phyloP scores from a whole-genome alignment of 2,888 invertebrate species.

The Drosophila mulleri region DNA sequence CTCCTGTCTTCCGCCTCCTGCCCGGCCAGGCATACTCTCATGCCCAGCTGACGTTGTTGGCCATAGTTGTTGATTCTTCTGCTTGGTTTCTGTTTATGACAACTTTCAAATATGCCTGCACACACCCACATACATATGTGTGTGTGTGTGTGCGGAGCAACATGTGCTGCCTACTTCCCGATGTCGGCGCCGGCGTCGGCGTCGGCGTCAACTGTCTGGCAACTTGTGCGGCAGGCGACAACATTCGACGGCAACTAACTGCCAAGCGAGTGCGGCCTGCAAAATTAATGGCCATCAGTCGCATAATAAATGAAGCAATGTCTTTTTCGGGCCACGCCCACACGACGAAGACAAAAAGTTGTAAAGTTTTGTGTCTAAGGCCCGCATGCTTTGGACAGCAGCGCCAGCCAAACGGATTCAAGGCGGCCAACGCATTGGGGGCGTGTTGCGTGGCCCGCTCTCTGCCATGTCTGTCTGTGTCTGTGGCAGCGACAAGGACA shows the following conservation, averaged over 20 bases:
- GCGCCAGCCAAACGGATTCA: neutral
- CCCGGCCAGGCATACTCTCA: slow-evolving; percentile 40
- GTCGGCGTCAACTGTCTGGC: slow-evolving; percentile 38
- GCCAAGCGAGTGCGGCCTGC: slow-evolving; percentile 62
- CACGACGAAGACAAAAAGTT: slow-evolving; percentile 48
- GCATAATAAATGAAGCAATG: slow-evolving; percentile 81
- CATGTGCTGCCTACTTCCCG: slow-evolving; percentile 61
- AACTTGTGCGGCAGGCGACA: slow-evolving; percentile 34
- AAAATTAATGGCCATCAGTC: slow-evolving; percentile 79
- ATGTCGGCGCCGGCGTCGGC: slow-evolving; percentile 45
- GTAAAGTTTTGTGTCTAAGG: slow-evolving; percentile 57
- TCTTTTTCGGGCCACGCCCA: slow-evolving; percentile 47
- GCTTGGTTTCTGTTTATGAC: slow-evolving; percentile 59
- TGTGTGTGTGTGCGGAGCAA: slow-evolving; percentile 32
- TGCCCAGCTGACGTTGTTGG: slow-evolving; percentile 23
- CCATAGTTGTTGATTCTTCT: neutral
- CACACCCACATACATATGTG: slow-evolving; percentile 4
- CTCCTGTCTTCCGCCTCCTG: neutral
- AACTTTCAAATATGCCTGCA: slow-evolving; percentile 60
- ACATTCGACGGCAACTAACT: slow-evolving; percentile 36
- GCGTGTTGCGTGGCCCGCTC: neutral
- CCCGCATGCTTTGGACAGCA: slow-evolving; percentile 33
- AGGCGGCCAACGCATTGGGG: neutral
- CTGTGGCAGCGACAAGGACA: slow-evolving; percentile 24
- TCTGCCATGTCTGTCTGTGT: too few species aligned